Conservation (phyloP, 1,140 invertebrate genomes). For the Lepidurus arcticus region DNA sequence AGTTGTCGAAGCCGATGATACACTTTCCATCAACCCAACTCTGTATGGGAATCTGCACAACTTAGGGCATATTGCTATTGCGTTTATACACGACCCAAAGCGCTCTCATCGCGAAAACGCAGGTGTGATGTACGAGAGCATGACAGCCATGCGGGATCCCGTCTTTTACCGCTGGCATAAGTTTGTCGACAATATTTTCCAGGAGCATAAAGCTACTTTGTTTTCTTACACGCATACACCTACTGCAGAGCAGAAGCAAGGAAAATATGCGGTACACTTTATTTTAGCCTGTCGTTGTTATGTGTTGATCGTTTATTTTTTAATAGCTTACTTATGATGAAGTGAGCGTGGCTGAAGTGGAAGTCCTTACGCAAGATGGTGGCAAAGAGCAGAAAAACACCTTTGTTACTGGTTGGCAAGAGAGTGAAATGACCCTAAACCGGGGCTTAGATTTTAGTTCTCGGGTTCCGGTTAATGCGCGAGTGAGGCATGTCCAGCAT, state of each 20-base stretch:
- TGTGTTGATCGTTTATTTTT: not conserved
- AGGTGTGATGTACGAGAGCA: constrained; percentile 61
- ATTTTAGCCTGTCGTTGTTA: not conserved
- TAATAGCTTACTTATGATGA: constrained; percentile 57
- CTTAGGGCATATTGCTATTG: constrained; percentile 60
- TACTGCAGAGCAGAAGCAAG: constrained; percentile 48
- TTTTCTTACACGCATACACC: constrained; percentile 49
- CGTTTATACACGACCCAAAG: constrained; percentile 65
- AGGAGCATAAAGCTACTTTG: constrained; percentile 64
- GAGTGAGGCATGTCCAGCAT: constrained; percentile 69
- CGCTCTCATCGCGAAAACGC: constrained; percentile 41
- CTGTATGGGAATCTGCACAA: constrained; percentile 70
- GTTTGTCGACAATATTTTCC: constrained; percentile 71
- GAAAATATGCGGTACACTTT: not conserved
- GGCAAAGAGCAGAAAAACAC: constrained; percentile 38
- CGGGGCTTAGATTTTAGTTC: constrained; percentile 70
- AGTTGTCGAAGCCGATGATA: constrained; percentile 64
- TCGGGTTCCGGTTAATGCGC: constrained; percentile 60
- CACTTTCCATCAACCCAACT: constrained; percentile 59
- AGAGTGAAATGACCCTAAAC: constrained; percentile 64
- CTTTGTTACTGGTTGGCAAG: constrained; percentile 62
- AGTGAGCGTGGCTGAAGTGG: constrained; percentile 52
- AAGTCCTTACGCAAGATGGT: constrained; percentile 41
- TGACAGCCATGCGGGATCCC: constrained; percentile 73
- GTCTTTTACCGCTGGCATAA: constrained; percentile 79